Evolutionary conservation across 2,888 invertebrate species (phyloP), one percentile per base, ranked within the genome.

Genomic region (Caenorhabditis doughertyi): DNA sequence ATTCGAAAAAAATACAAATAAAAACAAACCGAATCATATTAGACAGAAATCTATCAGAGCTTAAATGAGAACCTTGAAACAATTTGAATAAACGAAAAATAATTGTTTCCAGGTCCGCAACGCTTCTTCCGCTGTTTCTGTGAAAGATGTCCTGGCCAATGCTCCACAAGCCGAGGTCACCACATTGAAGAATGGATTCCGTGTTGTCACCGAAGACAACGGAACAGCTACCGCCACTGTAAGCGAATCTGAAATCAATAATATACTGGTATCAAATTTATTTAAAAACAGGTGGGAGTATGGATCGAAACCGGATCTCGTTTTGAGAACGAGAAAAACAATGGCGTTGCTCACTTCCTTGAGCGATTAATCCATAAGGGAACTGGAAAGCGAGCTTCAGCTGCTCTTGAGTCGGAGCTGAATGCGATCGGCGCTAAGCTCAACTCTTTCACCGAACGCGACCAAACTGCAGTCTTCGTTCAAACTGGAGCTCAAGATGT

Each of bases 261-360:
- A 44, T 71, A 56, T 32, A 47, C 25, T 13, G 18, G 4, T 18
- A 35, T 9, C 2, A 47, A n/a, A 16, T 39, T 64, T 27, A 60
- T n/a, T n/a, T n/a, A 25, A 27, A 80, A 60, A 2, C 60, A 93
- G 93, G 93, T 93, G 83, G 94, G 94, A 55, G 94, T 99, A 49
- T 99, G 98, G 98, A 98, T 99, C 89, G 98, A 99, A 94, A 97
- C 98, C 85, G 99, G 99, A 23, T 98, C 98, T 90, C 95, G 99
- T 89, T 98, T 96, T 92, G 99, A 99, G 93, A 95, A 94, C 84
- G 95, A 95, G 68, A 94, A 95, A 89, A 99, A 96, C 93, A 99
- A 99, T 94, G 99, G 99, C 82, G 97, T 97, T 9, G 98, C 99
- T 13, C 98, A 98, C 93, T 98, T 99, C 92, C 94, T 99, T 92